A percentile compares a stretch with the other conserved stretches of the same genome.
These are phyloP conservation scores for Acanthisitta chloris DNA, from an alignment of 2,113 vertebrate genomes.

Conservation along the genomic window DNA sequence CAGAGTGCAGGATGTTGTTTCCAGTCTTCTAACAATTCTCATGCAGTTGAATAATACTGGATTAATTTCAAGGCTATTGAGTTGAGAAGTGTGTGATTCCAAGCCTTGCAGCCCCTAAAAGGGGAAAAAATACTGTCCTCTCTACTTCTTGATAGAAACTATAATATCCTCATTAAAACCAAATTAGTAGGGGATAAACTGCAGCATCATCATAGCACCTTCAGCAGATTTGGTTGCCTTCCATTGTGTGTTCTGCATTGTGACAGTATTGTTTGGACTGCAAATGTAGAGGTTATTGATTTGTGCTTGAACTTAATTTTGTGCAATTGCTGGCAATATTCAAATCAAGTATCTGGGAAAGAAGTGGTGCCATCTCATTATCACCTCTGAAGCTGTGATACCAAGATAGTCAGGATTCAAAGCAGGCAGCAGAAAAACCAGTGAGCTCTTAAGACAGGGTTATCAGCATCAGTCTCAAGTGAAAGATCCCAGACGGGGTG, in stretches of 20 bases:
- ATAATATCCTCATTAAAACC: neutral
- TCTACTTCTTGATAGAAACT: neutral
- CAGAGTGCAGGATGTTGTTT: conserved; percentile 27
- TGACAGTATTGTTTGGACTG: neutral
- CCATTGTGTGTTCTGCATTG: neutral
- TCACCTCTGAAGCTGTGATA: neutral
- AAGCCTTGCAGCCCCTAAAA: neutral
- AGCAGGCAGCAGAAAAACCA: neutral
- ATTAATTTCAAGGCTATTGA: conserved; percentile 65
- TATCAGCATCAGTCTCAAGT: neutral
- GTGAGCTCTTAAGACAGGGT: neutral
- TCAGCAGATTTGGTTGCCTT: neutral
- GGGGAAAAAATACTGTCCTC: neutral
- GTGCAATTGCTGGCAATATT: neutral
- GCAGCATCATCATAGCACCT: neutral
- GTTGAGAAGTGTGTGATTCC: conserved; percentile 27
- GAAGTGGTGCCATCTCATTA: neutral
- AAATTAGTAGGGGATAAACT: neutral
- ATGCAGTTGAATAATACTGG: conserved; percentile 64
- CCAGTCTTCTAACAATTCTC: conserved; percentile 52
- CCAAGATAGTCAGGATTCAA: neutral
- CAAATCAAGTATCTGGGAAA: neutral
- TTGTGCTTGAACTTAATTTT: neutral
- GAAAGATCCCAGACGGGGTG: neutral
- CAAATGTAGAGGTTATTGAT: neutral